Base-by-base conservation (phyloP, 2,797 vertebrate genomes). In the Sternarchorhynchus goeldii region DNA sequence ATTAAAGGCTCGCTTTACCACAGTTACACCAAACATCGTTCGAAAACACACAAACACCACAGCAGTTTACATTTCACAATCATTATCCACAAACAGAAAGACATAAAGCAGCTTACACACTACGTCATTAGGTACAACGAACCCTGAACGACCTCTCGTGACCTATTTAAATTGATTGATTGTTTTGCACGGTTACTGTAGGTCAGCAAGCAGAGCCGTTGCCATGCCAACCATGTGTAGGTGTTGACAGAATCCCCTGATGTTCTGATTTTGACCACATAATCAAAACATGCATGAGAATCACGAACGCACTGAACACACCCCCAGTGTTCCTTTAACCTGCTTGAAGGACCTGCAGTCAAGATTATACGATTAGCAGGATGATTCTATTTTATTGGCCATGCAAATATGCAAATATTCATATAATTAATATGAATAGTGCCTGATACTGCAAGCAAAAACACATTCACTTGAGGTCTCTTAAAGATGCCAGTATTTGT, bases 21-120 rank as follows among this genome's bases (percentile, higher is more conserved):
- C 32, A 36, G 39, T 81, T 77, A 71, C 45, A 21, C 34, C 73
- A 76, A 25, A 55, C 6, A 21, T 63, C 41, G 41, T 60, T 76
- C 12, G 25, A 56, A 72, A 25, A 16, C 7, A 66, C 21, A 31
- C 57, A 73, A n/a, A 78, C 41, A 65, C 3, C 14, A 20, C 34
- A 41, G 34, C 59, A 85, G 82, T 85, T 85, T 84, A 73, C 55
- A 60, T 21, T 45, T 32, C 75, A 60, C 70, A 77, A 84, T 78
- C 73, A 81, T 82, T 82, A 84, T 73, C 70, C 18, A 31, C 36
- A 76, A 59, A 62, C 53, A 56, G 1, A n/a, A 18, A 66, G 75
- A 34, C 6, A 2, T 41, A 45, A 39, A 25, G 10, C 18, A 56
- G 45, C 69, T 29, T 57, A 3, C 53, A 69, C 41, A 14, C 29